These are phyloP conservation scores for Mystacides longicornis DNA, from an alignment of 2,888 invertebrate species.

Conservation along the genomic window DNA sequence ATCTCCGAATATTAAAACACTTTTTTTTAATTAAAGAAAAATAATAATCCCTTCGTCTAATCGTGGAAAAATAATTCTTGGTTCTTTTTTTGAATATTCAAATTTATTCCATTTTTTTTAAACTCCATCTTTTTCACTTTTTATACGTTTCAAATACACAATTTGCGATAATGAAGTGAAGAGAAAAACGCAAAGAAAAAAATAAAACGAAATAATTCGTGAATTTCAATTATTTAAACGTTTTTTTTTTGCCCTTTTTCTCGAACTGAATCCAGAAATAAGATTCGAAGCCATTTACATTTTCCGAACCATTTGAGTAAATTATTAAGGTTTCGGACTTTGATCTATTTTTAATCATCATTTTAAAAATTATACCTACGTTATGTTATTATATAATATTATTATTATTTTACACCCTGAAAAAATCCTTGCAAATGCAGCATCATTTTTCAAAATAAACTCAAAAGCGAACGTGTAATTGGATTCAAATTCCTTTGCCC, in stretches of 20 bases:
- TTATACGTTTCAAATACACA: background rate
- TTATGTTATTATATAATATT: too few relatives aligned
- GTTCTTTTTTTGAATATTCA: background rate
- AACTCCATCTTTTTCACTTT: too few relatives aligned
- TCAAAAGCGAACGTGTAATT: too few relatives aligned
- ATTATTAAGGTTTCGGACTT: background rate
- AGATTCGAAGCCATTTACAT: background rate
- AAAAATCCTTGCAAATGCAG: too few relatives aligned
- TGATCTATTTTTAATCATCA: constrained; percentile 1
- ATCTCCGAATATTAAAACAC: background rate
- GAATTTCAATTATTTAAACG: background rate
- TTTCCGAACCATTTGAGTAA: constrained; percentile 1
- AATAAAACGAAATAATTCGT: background rate
- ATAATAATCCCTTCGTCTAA: background rate
- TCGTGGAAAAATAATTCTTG: background rate
- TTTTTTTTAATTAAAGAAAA: background rate
- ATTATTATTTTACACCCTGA: too few relatives aligned
- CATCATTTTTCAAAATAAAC: too few relatives aligned
- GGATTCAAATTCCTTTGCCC: too few relatives aligned
- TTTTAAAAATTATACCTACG: too few relatives aligned
- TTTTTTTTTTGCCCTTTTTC: background rate
- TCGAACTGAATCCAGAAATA: background rate
- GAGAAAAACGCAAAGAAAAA: background rate
- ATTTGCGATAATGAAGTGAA: constrained; percentile 1
- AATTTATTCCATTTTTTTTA: background rate